phyloP scores from a whole-genome alignment of 2,797 vertebrate genomes.

The Malurus leucopterus region DNA sequence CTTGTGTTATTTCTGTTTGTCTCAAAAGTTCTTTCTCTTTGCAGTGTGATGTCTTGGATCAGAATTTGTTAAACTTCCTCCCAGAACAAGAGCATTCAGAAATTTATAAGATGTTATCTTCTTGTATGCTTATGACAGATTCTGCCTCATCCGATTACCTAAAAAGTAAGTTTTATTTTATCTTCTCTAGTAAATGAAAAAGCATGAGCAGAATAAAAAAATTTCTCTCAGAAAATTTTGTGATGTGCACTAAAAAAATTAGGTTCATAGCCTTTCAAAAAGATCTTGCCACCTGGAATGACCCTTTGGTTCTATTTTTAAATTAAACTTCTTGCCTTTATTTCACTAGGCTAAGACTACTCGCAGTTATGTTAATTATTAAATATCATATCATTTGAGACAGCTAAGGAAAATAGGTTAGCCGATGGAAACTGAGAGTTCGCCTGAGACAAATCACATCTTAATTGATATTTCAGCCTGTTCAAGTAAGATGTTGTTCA shows the following conservation, averaged over 20 bases:
- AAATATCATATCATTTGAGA: slow-evolving; percentile 41
- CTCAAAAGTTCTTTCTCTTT: slow-evolving; percentile 57
- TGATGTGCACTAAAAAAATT: not conserved
- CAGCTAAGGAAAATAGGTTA: slow-evolving; percentile 56
- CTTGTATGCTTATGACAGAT: slow-evolving; percentile 73
- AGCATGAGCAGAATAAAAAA: not conserved
- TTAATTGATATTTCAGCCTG: slow-evolving; percentile 49
- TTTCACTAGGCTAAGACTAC: slow-evolving; percentile 37
- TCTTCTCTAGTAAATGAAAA: not conserved
- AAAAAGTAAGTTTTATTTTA: slow-evolving; percentile 74
- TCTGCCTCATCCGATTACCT: slow-evolving; percentile 71
- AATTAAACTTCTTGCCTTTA: not conserved
- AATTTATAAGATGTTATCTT: slow-evolving; percentile 81
- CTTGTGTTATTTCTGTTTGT: not conserved
- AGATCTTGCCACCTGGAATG: slow-evolving; percentile 3
- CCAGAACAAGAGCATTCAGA: slow-evolving; percentile 82
- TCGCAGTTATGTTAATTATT: slow-evolving; percentile 52
- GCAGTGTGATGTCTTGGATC: slow-evolving; percentile 81
- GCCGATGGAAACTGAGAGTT: slow-evolving; percentile 37
- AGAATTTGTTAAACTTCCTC: slow-evolving; percentile 83
- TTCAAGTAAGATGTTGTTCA: not conserved
- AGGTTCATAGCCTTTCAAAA: not conserved
- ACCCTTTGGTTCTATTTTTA: slow-evolving; percentile 32
- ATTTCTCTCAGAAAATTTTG: not conserved
- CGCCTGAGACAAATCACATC: slow-evolving; percentile 37